Conservation (phyloP, 2,113 vertebrate species). For the Dasyurus viverrinus region DNA sequence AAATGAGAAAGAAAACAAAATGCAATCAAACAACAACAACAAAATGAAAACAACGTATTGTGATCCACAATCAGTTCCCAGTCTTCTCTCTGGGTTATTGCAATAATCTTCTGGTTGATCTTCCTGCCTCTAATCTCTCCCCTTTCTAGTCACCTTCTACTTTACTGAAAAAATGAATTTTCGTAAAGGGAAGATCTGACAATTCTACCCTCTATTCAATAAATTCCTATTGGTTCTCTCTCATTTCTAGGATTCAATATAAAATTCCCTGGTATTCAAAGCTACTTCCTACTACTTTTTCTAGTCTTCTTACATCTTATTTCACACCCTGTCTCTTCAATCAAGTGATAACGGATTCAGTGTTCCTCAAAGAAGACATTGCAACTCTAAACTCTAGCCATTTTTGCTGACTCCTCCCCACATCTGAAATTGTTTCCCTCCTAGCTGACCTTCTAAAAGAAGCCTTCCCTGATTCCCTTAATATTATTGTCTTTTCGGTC, state of each 20-base stretch:
- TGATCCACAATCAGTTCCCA: no score
- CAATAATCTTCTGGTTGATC: neutral
- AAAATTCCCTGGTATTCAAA: neutral
- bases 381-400: neutral
- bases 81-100: neutral
- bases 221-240: no score
- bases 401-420: neutral
- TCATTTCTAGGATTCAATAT: no score
- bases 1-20: no score
- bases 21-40: no score
- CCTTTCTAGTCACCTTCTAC: neutral
- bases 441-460: neutral
- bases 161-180: neutral
- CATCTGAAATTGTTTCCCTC: neutral
- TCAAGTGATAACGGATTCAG: neutral
- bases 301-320: neutral
- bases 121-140: neutral
- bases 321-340: neutral
- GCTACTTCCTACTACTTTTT: neutral
- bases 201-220: neutral
- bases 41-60: no score
- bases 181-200: neutral
- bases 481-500: no score
- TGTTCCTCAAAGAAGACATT: neutral
- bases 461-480: neutral